These are phyloP conservation scores for Diarsia mendica DNA, from an alignment of 2,888 invertebrate species.

Conservation along the genomic window DNA sequence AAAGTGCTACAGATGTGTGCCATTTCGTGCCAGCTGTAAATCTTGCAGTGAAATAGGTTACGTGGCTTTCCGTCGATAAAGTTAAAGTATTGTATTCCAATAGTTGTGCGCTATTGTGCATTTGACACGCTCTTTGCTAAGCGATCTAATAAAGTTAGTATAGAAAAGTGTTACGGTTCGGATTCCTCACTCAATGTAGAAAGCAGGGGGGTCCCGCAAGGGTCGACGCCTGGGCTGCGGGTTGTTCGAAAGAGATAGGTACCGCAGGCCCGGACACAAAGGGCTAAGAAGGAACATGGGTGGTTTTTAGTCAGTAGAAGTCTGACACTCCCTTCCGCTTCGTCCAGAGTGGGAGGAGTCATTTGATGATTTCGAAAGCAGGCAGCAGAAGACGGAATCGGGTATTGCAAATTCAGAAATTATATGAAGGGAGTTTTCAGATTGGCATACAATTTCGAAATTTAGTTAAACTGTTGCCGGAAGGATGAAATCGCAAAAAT, in stretches of 20 bases:
- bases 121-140: slow-evolving; percentile 12
- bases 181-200: neutral
- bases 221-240: no score
- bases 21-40: slow-evolving; percentile 43
- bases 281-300: no score
- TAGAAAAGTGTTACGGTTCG: neutral
- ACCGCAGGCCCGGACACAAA: no score
- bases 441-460: neutral
- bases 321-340: no score
- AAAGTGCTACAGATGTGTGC: slow-evolving; percentile 39
- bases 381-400: no score
- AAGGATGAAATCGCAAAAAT: neutral
- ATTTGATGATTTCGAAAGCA: neutral
- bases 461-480: neutral
- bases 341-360: no score
- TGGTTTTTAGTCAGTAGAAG: no score
- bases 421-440: neutral
- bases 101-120: slow-evolving; percentile 20
- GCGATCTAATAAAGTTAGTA: neutral
- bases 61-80: slow-evolving; percentile 33
- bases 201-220: neutral
- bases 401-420: neutral
- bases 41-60: slow-evolving; percentile 46
- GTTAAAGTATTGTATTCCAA: slow-evolving; percentile 11
- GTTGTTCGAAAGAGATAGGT: no score